Evolutionary conservation across 2,113 vertebrate genomes (phyloP), one percentile per base, ranked within the genome.

Genomic region (Brienomyrus brachyistius): DNA sequence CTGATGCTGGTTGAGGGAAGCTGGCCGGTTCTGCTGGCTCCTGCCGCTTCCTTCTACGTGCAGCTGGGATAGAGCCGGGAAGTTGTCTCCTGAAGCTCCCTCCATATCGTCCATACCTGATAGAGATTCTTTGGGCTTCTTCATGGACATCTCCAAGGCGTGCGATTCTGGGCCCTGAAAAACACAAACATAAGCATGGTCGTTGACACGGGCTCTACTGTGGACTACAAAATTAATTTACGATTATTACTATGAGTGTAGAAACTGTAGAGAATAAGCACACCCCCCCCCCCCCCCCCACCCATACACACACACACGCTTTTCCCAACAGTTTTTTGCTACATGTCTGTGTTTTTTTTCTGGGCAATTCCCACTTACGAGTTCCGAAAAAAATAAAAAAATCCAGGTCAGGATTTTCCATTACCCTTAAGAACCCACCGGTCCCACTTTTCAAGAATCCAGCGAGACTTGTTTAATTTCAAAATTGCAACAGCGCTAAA

Each of bases 121-220:
- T 90, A 96, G 91, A 13, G 96, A 93, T 94, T 98, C 98, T 98
- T 98, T 98, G 97, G 97, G 96, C 96, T 96, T 95, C 92, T 94
- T 94, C 93, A 0, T 98, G 97, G 95, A 93, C 90, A 95, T 96
- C 92, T 97, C 97, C 90, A 93, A 93, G 62, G 96, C 94, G 93
- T 94, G 93, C 91, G 95, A 94, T 94, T 97, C 96, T 66, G 95
- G 96, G 93, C 95, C 96, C 98, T 99, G 96, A 35, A 88, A 95
- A 93, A 93, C 89, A 90, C 91, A 74, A 43, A 80, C 10, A 8
- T 17, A 40, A 77, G 40, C 80, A 84, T 5, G 48, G 4, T 45
- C 7, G 43, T 17, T 80, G 82, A 91, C 13, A 50, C 43, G 19
- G n/a, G 4, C n/a, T 50, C 45, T 2, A 50, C 47, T 4, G 1